phyloP scores from a whole-genome alignment of 2,113 vertebrate species.

The Xenotilapia leptura region DNA sequence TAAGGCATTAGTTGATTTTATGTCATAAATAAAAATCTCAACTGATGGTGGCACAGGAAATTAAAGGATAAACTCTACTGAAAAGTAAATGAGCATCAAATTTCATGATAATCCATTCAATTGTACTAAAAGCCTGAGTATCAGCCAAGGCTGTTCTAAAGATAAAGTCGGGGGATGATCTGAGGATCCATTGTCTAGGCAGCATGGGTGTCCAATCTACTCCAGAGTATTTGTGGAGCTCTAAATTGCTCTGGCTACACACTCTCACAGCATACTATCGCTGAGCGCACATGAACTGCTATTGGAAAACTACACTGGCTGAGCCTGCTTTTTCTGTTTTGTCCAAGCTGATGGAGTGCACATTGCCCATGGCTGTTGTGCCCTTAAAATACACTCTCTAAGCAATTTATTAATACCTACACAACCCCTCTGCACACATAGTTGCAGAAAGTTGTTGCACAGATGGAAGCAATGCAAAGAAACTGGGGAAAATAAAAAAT shows the following conservation, averaged over 20 bases:
- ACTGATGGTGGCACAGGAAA: background rate
- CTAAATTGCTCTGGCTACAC: background rate
- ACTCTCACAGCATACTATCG: background rate
- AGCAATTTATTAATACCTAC: constrained; percentile 25
- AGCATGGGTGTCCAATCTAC: background rate
- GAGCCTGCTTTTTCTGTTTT: background rate
- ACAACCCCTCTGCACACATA: background rate
- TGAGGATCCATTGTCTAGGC: background rate
- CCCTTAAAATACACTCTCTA: constrained; percentile 26
- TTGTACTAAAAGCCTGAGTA: background rate
- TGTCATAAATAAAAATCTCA: background rate
- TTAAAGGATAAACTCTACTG: background rate
- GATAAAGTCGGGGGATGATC: background rate
- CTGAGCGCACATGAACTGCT: background rate
- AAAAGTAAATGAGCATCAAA: background rate
- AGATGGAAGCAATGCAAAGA: background rate
- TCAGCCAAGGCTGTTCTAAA: background rate
- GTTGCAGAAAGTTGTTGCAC: background rate
- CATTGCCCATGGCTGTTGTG: background rate
- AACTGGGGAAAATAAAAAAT: constrained; percentile 17
- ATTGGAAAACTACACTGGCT: background rate
- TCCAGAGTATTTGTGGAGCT: background rate
- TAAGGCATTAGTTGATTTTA: background rate
- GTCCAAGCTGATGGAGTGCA: background rate
- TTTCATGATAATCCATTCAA: background rate